Evolutionary conservation across 2,113 vertebrate genomes (phyloP), one percentile per base, ranked within the genome.

Genomic region (Myiagra hebetior): DNA sequence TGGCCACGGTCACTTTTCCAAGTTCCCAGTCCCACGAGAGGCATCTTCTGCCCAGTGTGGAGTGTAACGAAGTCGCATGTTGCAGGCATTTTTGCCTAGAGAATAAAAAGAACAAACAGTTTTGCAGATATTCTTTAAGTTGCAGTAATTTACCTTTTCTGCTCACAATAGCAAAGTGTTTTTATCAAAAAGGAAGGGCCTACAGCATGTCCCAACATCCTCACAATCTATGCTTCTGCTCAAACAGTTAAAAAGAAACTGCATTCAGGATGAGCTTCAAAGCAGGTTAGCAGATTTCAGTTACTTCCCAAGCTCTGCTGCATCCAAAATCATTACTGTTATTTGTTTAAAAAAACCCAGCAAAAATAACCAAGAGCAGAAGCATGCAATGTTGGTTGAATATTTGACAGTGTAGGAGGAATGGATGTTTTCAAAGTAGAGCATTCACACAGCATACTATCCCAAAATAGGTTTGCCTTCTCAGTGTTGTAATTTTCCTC

Each of bases 1-100:
- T 99, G 98, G 85, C 99, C 99, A 88, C 98, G 97, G 20, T 99
- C 98, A 95, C 99, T 99, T 94, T 99, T 99, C 99, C 99, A 99
- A 18, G 99, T 99, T 76, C 99, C 99, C 90, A 99, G 97, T 87
- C 99, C 99, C 77, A 99, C 83, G 5, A 99, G 98, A 68, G 99
- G 99, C 98, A 99, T 99, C 98, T 99, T 99, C 96, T 99, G 98
- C 72, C 99, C 99, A 37, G 98, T 99, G 96, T 98, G 97, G 85
- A 99, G 98, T 44, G 97, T 95, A 76, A 98, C 85, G 46, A 98
- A 98, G 72, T 98, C 92, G 5, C 96, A 98, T 62, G 98, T 98
- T 72, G 95, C 89, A 72, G 97, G 97, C 98, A 97, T 98, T 82
- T 96, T 94, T 86, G 81, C 95, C 98, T 99, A 77, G 75, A 97